Percentiles rank a stretch among this genome's conserved stretches.
phyloP scores from a whole-genome alignment of 2,113 vertebrate genomes.

The Panthera tigris region DNA sequence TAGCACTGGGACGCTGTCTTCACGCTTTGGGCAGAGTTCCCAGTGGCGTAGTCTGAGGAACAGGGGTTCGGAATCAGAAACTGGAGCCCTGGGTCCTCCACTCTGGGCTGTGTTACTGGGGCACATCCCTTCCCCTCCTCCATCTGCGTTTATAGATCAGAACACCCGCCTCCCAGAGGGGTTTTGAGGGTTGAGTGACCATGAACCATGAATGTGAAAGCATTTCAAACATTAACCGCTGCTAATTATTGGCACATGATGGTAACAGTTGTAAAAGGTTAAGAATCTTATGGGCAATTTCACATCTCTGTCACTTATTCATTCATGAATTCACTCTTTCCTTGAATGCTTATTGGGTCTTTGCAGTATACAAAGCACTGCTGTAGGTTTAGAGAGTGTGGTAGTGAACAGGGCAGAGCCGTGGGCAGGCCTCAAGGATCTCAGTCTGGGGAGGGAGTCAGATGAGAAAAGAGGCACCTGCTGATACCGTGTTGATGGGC shows the following conservation, averaged over 20 bases:
- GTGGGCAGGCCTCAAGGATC: neutral
- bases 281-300: neutral
- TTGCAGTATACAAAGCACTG: neutral
- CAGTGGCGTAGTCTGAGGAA: neutral
- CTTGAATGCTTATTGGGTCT: neutral
- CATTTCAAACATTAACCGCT: neutral
- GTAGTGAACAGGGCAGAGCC: neutral
- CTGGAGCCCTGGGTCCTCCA: neutral
- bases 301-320: neutral
- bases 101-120: neutral
- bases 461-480: neutral
- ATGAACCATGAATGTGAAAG: neutral
- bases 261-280: neutral
- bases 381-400: neutral
- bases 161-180: neutral
- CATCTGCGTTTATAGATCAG: neutral
- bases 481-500: neutral
- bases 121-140: neutral
- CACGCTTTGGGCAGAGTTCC: neutral
- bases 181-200: neutral
- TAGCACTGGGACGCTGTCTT: neutral
- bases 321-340: neutral
- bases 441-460: neutral
- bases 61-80: neutral
- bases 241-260: neutral